Evolutionary conservation across 2,797 vertebrate genomes (phyloP).

Genomic region (Carapus acus): DNA sequence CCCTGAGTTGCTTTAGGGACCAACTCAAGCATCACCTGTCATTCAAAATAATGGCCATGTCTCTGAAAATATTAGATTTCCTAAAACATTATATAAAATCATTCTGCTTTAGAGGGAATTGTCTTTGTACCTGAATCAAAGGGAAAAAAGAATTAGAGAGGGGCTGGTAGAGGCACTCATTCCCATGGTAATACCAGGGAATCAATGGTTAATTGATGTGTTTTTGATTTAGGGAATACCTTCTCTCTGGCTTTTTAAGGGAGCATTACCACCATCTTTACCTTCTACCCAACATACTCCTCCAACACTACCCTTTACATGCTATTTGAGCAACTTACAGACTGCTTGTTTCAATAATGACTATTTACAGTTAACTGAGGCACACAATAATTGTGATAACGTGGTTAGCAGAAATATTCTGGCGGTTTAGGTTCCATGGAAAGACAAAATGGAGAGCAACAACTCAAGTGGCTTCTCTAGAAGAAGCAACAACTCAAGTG

Average conservation of each 20-base stretch:
- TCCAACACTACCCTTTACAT: too few relatives aligned
- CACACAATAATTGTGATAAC: too few relatives aligned
- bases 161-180: neutral
- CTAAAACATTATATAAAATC: neutral
- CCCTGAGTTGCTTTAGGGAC: neutral
- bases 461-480: too few relatives aligned
- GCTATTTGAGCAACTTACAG: neutral
- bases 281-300: constrained; percentile 8
- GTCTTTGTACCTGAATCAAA: neutral
- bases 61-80: neutral
- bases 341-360: neutral
- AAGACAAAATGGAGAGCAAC: too few relatives aligned
- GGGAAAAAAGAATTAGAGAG: neutral
- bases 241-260: constrained; percentile 2
- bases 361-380: neutral
- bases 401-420: too few relatives aligned
- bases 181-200: constrained; percentile 8
- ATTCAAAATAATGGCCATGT: neutral
- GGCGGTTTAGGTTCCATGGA: too few relatives aligned
- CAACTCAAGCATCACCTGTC: neutral
- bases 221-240: constrained; percentile 17
- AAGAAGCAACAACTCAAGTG: too few relatives aligned
- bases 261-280: neutral
- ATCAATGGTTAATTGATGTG: constrained; percentile 8
- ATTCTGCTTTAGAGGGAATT: constrained; percentile 2